A percentile compares a stretch with the other conserved stretches of the same genome.
These are phyloP conservation scores for Ditula angustiorana DNA, from an alignment of 2,888 invertebrate genomes.

Conservation along the genomic window DNA sequence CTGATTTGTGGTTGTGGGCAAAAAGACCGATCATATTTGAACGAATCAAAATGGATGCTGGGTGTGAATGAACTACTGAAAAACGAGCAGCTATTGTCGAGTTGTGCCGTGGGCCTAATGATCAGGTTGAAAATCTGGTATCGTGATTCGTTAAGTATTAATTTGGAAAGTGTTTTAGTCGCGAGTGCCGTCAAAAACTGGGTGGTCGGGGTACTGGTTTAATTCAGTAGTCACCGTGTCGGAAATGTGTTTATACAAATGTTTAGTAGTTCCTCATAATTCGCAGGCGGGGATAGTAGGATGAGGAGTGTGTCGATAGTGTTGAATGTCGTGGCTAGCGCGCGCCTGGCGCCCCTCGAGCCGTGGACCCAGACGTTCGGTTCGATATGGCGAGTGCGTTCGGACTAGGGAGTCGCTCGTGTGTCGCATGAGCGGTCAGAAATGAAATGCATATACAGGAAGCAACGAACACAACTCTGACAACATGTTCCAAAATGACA, in stretches of 20 bases:
- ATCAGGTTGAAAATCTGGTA: conserved; percentile 75
- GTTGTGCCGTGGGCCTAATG: conserved; percentile 83
- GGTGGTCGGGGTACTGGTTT: conserved; percentile 62
- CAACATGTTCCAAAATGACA: conserved; percentile 89
- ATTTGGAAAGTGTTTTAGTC: conserved; percentile 66
- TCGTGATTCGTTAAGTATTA: conserved; percentile 71
- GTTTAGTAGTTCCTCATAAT: conserved; percentile 73
- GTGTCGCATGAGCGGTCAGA: conserved; percentile 82
- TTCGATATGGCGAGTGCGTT: conserved; percentile 79
- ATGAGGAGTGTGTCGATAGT: conserved; percentile 81
- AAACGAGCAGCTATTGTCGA: conserved; percentile 84
- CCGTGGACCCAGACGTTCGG: conserved; percentile 64
- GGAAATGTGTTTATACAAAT: conserved; percentile 82
- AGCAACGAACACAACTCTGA: conserved; percentile 88
- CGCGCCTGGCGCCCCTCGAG: conserved; percentile 68
- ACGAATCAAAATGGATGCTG: conserved; percentile 86
- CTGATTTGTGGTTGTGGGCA: conserved; percentile 66
- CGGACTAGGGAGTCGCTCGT: conserved; percentile 80
- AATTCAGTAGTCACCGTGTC: conserved; percentile 78
- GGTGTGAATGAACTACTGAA: conserved; percentile 86
- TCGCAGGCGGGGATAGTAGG: conserved; percentile 82
- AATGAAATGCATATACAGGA: conserved; percentile 89
- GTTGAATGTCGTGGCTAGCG: conserved; percentile 70
- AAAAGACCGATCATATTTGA: conserved; percentile 82
- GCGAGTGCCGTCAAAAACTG: conserved; percentile 60